These are phyloP conservation scores for Sclerodermus sp. DNA, from an alignment of 2,888 invertebrate genomes.

Conservation along the genomic window DNA sequence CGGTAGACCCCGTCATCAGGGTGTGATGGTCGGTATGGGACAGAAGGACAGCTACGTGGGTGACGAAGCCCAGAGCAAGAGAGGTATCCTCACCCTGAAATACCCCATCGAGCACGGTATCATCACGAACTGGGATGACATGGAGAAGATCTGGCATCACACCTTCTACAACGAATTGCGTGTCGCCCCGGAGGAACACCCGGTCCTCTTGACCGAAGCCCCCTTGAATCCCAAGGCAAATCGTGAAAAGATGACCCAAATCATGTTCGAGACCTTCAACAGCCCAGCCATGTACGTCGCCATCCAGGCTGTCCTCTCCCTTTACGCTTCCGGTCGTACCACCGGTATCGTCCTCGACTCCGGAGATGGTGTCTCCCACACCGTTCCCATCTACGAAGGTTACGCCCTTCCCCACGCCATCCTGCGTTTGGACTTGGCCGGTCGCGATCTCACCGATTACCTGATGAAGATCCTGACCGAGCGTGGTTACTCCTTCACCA, in stretches of 20 bases:
- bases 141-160: too few relatives aligned
- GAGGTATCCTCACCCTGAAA: too few relatives aligned
- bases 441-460: slow-evolving; percentile 95
- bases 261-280: too few relatives aligned
- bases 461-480: slow-evolving; percentile 96
- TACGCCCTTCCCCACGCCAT: slow-evolving; percentile 92
- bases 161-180: too few relatives aligned
- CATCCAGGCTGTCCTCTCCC: slow-evolving; percentile 80
- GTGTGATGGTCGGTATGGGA: slow-evolving; percentile 67
- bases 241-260: too few relatives aligned
- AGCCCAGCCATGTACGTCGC: slow-evolving; percentile 62
- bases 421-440: slow-evolving; percentile 94
- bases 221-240: too few relatives aligned
- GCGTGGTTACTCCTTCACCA: slow-evolving; percentile 93
- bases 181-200: too few relatives aligned
- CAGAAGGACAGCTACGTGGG: slow-evolving; percentile 81
- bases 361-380: slow-evolving; percentile 91
- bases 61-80: slow-evolving; percentile 55
- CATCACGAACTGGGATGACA: too few relatives aligned
- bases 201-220: too few relatives aligned
- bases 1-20: slow-evolving; percentile 85
- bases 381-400: slow-evolving; percentile 90
- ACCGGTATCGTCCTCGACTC: slow-evolving; percentile 91
- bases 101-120: too few relatives aligned
- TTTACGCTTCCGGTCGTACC: slow-evolving; percentile 93